Evolutionary conservation across 2,888 invertebrate species (phyloP).

Genomic region (Abrostola tripartita): DNA sequence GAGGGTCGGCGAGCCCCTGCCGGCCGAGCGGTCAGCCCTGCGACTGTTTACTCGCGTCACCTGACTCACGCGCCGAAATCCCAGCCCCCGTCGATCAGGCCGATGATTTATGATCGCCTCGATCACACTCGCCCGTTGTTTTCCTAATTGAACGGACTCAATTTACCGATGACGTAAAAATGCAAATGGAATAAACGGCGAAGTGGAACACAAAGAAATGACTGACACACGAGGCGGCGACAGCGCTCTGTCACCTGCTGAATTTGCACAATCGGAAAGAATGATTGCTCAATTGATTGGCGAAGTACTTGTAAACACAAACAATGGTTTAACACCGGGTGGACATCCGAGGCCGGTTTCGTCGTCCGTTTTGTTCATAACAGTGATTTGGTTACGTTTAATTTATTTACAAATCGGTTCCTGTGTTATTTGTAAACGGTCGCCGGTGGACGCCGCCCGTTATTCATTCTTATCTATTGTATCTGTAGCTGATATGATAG

Average conservation of each 20-base stretch:
- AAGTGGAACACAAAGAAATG: slow-evolving; percentile 69
- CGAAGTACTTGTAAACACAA: slow-evolving; percentile 76
- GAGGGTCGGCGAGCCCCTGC: slow-evolving; percentile 56
- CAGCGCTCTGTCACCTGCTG: slow-evolving; percentile 70
- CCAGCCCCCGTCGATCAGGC: slow-evolving; percentile 55
- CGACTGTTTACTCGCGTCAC: slow-evolving; percentile 76
- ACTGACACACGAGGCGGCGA: slow-evolving; percentile 65
- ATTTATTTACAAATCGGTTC: slow-evolving; percentile 73
- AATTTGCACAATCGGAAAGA: slow-evolving; percentile 73
- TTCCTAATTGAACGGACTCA: slow-evolving; percentile 60
- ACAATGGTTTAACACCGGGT: slow-evolving; percentile 70
- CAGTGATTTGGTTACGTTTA: slow-evolving; percentile 68
- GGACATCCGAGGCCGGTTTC: slow-evolving; percentile 72
- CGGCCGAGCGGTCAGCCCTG: slow-evolving; percentile 63
- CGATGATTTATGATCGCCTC: slow-evolving; percentile 60
- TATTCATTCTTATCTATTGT: slow-evolving; percentile 61
- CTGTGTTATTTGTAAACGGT: slow-evolving; percentile 64
- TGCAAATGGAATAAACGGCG: slow-evolving; percentile 68
- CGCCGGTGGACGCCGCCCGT: slow-evolving; percentile 48
- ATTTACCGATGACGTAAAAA: slow-evolving; percentile 67
- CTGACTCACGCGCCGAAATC: slow-evolving; percentile 78
- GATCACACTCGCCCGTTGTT: slow-evolving; percentile 57
- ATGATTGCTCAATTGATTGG: slow-evolving; percentile 81
- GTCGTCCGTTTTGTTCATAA: slow-evolving; percentile 64
- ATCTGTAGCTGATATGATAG: slow-evolving; percentile 58